Base-by-base conservation (phyloP, 2,797 vertebrate genomes). In the Molossus molossus region DNA sequence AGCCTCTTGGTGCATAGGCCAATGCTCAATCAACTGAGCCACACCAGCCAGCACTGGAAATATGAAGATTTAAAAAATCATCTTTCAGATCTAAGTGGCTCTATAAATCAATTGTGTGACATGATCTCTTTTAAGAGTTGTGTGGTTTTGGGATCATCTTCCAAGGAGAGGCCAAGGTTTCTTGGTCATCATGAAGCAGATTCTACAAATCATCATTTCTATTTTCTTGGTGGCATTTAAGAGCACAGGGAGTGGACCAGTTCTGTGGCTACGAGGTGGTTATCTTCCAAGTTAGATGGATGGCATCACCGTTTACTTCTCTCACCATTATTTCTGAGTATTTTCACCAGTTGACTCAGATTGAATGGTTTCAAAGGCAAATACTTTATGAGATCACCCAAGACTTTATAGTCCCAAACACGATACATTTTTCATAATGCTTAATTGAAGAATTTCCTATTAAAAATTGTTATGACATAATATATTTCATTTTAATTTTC, bases 401-500 rank as follows among this genome's bases (percentile, higher is more conserved):
- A 15, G 48, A n/a, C 1, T 53, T 77, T 65, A 27, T 77, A 70
- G 8, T 45, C 25, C 3, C 8, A 27, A 27, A 50, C 48, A 69
- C 9, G 76, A 67, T 21, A 37, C 1, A 25, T 77, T 90, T 81
- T 53, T 33, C 27, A 45, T 57, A 81, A 82, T 82, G 25, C 25
- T 27, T 76, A 62, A 40, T 53, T 72, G 58, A 53, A 70, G 14
- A 48, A 79, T 40, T 53, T 70, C 11, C 21, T 70, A 3, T 70
- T 62, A 40, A 84, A 65, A 40, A 23, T 62, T 80, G 45, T n/a
- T 40, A n/a, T n/a, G 72, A 21, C 45, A 85, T 85, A 20, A 45
- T 20, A 6, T 77, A 70, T 85, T 76, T 90, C 53, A 53, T 55
- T 90, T 85, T 85, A 77, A 21, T 84, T 84, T 94, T 76, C 60